Evolutionary conservation across 37 sponge, comb jelly and placozoan species (phyloP).

Genomic region (Halisarca cf. caerulea): DNA sequence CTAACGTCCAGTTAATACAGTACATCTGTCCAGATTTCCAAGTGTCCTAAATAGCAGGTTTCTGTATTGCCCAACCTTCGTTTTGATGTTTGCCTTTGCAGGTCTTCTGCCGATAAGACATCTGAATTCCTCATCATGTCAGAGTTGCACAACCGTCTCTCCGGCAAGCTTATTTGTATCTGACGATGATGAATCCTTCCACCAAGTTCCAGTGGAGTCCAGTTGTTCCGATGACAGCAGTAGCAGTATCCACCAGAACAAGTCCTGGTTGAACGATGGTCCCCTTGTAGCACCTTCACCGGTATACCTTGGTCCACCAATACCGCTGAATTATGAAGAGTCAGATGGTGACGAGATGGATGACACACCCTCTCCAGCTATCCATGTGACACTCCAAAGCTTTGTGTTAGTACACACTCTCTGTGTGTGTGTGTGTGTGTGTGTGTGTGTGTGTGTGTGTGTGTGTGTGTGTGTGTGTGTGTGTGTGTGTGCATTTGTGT

Average conservation of each 20-base stretch:
- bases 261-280: slow-evolving; percentile 29
- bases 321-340: slow-evolving; percentile 48
- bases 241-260: background rate
- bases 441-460: background rate
- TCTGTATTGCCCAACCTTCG: too few relatives aligned
- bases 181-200: background rate
- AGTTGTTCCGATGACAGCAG: slow-evolving; percentile 3
- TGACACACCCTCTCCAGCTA: background rate
- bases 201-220: background rate
- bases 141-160: too few relatives aligned
- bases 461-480: too few relatives aligned
- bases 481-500: background rate
- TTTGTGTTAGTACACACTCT: background rate
- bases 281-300: slow-evolving; percentile 37
- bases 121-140: too few relatives aligned
- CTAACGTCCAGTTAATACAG: too few relatives aligned
- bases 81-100: too few relatives aligned
- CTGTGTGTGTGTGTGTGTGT: background rate
- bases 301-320: slow-evolving; percentile 62
- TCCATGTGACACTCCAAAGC: background rate
- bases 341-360: slow-evolving; percentile 5
- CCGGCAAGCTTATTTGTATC: background rate
- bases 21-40: too few relatives aligned
- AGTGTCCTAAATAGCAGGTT: too few relatives aligned
- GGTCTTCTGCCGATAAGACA: too few relatives aligned